Evolutionary conservation across 2,113 vertebrate species (phyloP), one percentile per base, ranked within the genome.

Genomic region (Etheostoma cragini): DNA sequence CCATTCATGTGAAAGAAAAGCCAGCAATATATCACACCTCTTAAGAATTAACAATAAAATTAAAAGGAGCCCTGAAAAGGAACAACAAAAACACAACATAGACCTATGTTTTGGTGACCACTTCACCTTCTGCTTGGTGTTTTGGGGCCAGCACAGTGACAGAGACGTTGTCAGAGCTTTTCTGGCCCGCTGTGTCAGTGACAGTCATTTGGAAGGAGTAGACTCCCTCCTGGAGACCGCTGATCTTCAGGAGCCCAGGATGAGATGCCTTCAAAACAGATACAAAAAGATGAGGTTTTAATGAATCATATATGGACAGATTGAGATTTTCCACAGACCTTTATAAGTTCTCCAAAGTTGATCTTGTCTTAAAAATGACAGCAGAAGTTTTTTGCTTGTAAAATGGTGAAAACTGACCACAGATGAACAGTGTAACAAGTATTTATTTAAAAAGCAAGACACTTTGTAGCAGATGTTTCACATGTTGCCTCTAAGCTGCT

Each of bases 121-220:
- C 24, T 1, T 78, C 65, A 98, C 98, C 97, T 96, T 92, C 94
- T 7, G 94, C 89, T 42, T 96, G 94, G 86, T 92, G 95, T 81
- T 96, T 94, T 5, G 92, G 91, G 1, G 96, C 95, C 80, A 98
- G 94, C 61, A 99, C 87, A 0, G 95, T 97, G 82, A 99, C 95
- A 0, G 97, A 97, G 78, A 99, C 85, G 0, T 98, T 98, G 92
- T 99, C 97, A 0, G 97, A 97, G 89, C 96, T 97, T 80, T 84
- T 96, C 90, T 99, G 98, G 2, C 97, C 97, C 0, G 80, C 92
- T 0, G 91, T 95, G 93, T 99, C 98, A 0, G 95, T 97, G 89
- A 98, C 96, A 0, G 96, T 98, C 76, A 99, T 94, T 94, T 97
- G 96, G 87, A 99, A 96, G 24, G 93, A 70, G 80, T 98, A 99